Evolutionary conservation across 2,888 invertebrate species (phyloP), one percentile per base, ranked within the genome.

Genomic region (Caenorhabditis imperialis): DNA sequence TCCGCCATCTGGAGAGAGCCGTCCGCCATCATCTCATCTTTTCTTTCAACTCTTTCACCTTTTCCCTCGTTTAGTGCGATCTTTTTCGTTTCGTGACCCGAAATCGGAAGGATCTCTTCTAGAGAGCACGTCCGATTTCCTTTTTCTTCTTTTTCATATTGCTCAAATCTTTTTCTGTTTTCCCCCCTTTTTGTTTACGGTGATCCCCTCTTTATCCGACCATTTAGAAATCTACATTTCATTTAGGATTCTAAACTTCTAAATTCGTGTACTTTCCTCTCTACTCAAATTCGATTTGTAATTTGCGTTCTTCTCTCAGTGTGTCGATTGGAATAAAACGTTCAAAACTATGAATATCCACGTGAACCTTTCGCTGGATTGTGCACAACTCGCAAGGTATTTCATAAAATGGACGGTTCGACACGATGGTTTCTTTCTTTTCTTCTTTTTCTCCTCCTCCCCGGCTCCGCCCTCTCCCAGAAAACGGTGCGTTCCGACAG

Each of bases 91-190:
- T 67, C 67, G 67, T 57, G 45, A 67, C 57, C 25, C 67, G 67
- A 67, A 67, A 48, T 67, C 67, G 67, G 57, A 67, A 67, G 48
- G 67, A 58, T 67, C 67, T 67, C 67, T 57, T 67, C 22, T 67
- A 67, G 67, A 67, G 67, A 67, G 57, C 62, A 37, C 23, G 10
- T n/a, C 38, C 53, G 62, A 54, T 54, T 47, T 45, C 20, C 48
- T 47, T 30, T 47, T 55, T 42, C 10, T 38, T 30, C 30, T 53
- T 37, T 62, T 63, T 63, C 47, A 62, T 53, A 53, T 51, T 63
- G 63, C 47, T 63, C 54, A 50, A 57, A 55, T 27, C 38, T 27
- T 23, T 27, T 35, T 18, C 5, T 30, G 10, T 30, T 16, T 63
- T 16, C 3, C 18, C 8, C 1, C 35, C 33, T 16, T 7, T 27